phyloP scores from a whole-genome alignment of 2,797 vertebrate genomes.

The Chloroceryle amazona region DNA sequence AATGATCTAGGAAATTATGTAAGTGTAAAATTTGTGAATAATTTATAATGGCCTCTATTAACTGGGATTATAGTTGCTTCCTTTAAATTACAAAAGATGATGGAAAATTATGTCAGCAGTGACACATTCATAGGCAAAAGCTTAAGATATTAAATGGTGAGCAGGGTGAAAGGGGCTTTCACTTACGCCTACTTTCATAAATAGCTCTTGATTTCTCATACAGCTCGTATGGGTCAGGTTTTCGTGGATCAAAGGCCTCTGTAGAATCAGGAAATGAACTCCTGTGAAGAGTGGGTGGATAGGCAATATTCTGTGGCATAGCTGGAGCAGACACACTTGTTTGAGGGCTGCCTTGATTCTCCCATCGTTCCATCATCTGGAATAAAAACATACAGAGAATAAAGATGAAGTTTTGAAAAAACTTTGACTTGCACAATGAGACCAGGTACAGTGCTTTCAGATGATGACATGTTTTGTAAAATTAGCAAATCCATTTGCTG shows the following conservation, averaged over 20 bases:
- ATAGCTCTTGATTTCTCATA: slow-evolving; percentile 98
- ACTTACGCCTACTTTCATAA: slow-evolving; percentile 99
- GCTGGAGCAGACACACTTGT: slow-evolving; percentile 91
- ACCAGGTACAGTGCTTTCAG: not conserved
- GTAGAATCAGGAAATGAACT: slow-evolving; percentile 93
- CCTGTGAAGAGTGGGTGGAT: slow-evolving; percentile 91
- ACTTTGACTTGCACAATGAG: not conserved
- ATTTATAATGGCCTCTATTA: not conserved
- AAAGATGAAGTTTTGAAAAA: not conserved
- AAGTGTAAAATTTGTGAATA: not conserved
- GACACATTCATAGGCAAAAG: not conserved
- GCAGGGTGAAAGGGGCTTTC: slow-evolving; percentile 61
- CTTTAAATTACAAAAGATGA: slow-evolving; percentile 21
- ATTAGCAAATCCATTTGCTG: not conserved
- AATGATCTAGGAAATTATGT: not conserved
- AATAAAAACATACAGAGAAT: slow-evolving; percentile 69
- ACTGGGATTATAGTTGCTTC: slow-evolving; percentile 2
- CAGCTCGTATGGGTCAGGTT: slow-evolving; percentile 96
- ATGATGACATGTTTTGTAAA: not conserved
- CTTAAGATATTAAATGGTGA: slow-evolving; percentile 9
- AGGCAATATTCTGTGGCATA: slow-evolving; percentile 90
- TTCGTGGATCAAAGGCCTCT: slow-evolving; percentile 93
- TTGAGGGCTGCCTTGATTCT: slow-evolving; percentile 93
- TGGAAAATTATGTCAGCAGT: not conserved
- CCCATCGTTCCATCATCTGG: slow-evolving; percentile 97